Evolutionary conservation across 2,888 invertebrate species (phyloP), one percentile per base, ranked within the genome.

Genomic region (Prenolepis imparis): DNA sequence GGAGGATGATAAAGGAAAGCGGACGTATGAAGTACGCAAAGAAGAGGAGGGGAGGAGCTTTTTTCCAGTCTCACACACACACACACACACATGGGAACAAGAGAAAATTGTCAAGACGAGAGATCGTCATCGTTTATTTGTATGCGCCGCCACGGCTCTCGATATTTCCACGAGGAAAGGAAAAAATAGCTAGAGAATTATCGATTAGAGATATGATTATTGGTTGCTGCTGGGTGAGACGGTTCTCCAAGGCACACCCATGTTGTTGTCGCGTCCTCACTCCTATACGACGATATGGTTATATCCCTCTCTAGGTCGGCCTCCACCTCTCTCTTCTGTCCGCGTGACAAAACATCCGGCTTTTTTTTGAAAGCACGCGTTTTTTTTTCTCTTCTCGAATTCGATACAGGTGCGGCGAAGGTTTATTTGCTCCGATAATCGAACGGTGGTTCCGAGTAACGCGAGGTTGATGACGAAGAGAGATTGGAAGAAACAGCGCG

Each of bases 161-260:
- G 24, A 64, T 73, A 63, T 32, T 64, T 81, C 24, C 73, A 77
- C 55, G 61, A 73, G 64, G 55, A 9, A 72, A 77, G 32, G 72
- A 73, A 74, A 74, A 75, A 74, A 66, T 67, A 59, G 48, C 59
- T 85, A 86, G 86, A 86, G 88, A 89, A 82, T 86, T 88, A 88
- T 87, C 61, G 61, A 52, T 82, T 78, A 67, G 74, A 91, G 93
- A 93, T 93, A 93, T 93, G 93, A 93, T 93, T 92, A 93, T 93
- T 93, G 91, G 93, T 93, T 93, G 91, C 92, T 89, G 93, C 90
- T 90, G 93, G 92, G 90, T 92, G 92, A 93, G 92, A 92, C 92
- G 92, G 92, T 70, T 78, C 70, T 90, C 92, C 92, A 93, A 93
- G 93, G 93, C 93, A 93, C 93, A 91, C 93, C 93, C 93, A 90